Evolutionary conservation across 2,113 vertebrate genomes (phyloP), one percentile per base, ranked within the genome.

Genomic region (Syngnathus floridae): DNA sequence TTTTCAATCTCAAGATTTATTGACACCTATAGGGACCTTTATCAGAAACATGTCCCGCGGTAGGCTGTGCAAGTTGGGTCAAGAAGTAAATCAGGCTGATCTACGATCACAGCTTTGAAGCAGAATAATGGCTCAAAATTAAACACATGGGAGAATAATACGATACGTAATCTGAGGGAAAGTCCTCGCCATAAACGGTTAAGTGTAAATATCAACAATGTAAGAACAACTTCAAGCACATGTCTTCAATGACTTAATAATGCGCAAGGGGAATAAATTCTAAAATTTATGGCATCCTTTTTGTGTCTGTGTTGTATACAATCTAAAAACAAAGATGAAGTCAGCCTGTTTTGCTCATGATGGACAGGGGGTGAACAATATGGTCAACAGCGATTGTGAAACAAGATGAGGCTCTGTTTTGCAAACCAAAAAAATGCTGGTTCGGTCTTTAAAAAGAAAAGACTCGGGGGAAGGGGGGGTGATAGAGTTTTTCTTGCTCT

Each of bases 391-490:
- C 26, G 71, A 38, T 73, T 70, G 60, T 38, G 66, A 60, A 77
- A 78, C 82, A 79, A 60, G 72, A 48, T 65, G 48, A 16, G 52
- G 43, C 40, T 76, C 66, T 73, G 70, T 66, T 66, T 62, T 70
- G 76, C 52, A 75, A 67, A 52, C 17, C 14, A 51, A 13, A 80
- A 80, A 41, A 59, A 76, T 82, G 70, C 61, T 72, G 74, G 72
- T 62, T 66, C 64, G 71, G 69, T 73, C 38, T 81, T 63, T 37
- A 67, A 66, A 81, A 72, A 69, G 75, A 77, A 62, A 69, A 54
- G 13, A 80, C 26, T 26, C 26, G 26, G 26, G 26, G 26, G 70
- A 68, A 75, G 71, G 59, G 67, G 22, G 49, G 13, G 13, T 14
- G 77, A 83, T 73, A 49, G 64, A 43, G 65, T 80, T 75, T 70